Conservation (phyloP, 2,113 vertebrate species). For the Chaenocephalus aceratus region DNA sequence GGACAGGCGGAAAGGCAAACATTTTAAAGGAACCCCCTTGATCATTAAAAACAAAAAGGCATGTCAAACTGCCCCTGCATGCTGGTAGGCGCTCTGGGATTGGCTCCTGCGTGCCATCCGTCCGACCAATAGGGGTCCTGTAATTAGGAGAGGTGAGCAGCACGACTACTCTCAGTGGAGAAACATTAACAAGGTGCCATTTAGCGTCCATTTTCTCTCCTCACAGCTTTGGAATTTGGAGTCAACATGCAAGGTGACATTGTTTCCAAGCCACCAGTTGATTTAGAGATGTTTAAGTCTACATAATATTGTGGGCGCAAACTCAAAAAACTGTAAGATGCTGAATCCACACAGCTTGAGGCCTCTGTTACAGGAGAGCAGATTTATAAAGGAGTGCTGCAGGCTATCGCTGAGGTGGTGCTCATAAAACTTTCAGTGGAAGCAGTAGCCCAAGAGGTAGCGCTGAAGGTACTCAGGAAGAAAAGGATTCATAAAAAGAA, state of each 20-base stretch:
- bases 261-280: neutral
- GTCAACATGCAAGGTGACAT: neutral
- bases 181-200: slow-evolving; percentile 64
- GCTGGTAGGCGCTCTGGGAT: slow-evolving; percentile 76
- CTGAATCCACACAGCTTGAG: slow-evolving; percentile 22
- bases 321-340: slow-evolving; percentile 17
- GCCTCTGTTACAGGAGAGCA: slow-evolving; percentile 14
- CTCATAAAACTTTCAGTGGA: slow-evolving; percentile 19
- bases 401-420: neutral
- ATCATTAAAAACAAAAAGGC: slow-evolving; percentile 84
- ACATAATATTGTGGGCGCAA: slow-evolving; percentile 21
- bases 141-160: slow-evolving; percentile 73
- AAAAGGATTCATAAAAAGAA: neutral
- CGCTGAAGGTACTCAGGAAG: slow-evolving; percentile 2
- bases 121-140: slow-evolving; percentile 75
- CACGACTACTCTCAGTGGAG: slow-evolving; percentile 38
- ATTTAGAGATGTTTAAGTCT: slow-evolving; percentile 37
- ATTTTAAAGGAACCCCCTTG: slow-evolving; percentile 81
- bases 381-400: slow-evolving; percentile 19
- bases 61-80: slow-evolving; percentile 62
- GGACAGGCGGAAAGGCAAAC: slow-evolving; percentile 45
- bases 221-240: slow-evolving; percentile 50
- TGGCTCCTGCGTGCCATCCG: slow-evolving; percentile 70
- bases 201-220: slow-evolving; percentile 31
- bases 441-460: neutral